Conservation (phyloP, 2,797 vertebrate species). For the Lepus townsendii region DNA sequence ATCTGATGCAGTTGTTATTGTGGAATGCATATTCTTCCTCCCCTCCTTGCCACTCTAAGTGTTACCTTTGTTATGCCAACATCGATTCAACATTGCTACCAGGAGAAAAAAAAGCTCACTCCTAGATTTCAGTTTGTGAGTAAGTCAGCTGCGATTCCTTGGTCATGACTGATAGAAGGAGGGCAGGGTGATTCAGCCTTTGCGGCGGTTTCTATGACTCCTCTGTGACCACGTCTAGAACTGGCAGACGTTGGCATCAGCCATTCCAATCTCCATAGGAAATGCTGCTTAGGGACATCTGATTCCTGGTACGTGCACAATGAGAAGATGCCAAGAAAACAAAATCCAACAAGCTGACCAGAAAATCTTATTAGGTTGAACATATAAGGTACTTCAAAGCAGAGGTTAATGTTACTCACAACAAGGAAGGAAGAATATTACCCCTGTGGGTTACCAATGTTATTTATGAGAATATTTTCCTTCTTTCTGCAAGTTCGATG, state of each 20-base stretch:
- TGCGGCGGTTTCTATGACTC: slow-evolving; percentile 76
- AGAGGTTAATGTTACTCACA: slow-evolving; percentile 10
- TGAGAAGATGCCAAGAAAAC: slow-evolving; percentile 46
- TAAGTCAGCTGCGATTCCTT: slow-evolving; percentile 38
- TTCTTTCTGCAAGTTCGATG: not conserved
- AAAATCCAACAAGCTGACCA: slow-evolving; percentile 44
- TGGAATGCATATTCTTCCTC: not conserved
- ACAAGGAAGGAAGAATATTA: not conserved
- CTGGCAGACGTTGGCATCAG: slow-evolving; percentile 61
- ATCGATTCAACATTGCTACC: slow-evolving; percentile 14
- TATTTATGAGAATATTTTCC: not conserved
- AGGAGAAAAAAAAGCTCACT: slow-evolving; percentile 63
- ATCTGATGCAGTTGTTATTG: no score
- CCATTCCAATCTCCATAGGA: slow-evolving; percentile 76
- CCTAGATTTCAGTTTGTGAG: slow-evolving; percentile 75
- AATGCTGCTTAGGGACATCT: slow-evolving; percentile 68
- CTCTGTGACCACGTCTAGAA: slow-evolving; percentile 67
- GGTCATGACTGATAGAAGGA: slow-evolving; percentile 44
- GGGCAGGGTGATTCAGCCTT: slow-evolving; percentile 52
- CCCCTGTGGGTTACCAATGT: not conserved
- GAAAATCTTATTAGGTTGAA: slow-evolving; percentile 64
- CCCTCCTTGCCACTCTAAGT: not conserved
- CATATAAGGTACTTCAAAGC: slow-evolving; percentile 10
- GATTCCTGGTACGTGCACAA: slow-evolving; percentile 54
- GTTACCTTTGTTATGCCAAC: slow-evolving; percentile 33